A percentile compares a stretch with the other conserved stretches of the same genome.
These are phyloP conservation scores for Gymnodraco acuticeps DNA, from an alignment of 2,797 vertebrate species.

Conservation along the genomic window DNA sequence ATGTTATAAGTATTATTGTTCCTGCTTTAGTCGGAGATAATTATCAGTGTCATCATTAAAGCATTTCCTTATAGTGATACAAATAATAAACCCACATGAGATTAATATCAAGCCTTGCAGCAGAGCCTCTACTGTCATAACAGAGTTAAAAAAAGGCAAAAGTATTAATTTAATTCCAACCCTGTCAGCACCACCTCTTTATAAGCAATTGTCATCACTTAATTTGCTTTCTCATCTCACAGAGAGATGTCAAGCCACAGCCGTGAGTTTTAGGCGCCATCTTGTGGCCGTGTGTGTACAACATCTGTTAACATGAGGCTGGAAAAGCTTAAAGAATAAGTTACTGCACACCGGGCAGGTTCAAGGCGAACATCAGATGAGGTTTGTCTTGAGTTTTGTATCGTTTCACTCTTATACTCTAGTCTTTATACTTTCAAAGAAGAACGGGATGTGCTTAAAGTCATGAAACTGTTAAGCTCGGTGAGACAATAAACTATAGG, in stretches of 20 bases:
- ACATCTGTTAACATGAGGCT: constrained; percentile 6
- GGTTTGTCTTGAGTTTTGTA: background rate
- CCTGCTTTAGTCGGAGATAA: constrained; percentile 12
- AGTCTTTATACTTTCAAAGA: too few relatives aligned
- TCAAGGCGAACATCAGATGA: background rate
- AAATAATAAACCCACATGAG: constrained; percentile 19
- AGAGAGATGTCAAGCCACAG: constrained; percentile 32
- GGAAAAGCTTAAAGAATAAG: background rate
- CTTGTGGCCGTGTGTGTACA: constrained; percentile 65
- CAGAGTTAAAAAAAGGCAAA: constrained; percentile 11
- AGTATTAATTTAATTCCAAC: constrained; percentile 37
- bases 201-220: constrained; percentile 36
- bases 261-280: constrained; percentile 76
- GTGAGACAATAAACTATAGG: too few relatives aligned
- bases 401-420: background rate
- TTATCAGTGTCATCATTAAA: constrained; percentile 21
- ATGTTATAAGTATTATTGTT: background rate
- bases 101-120: constrained; percentile 7
- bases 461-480: too few relatives aligned
- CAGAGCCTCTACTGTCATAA: constrained; percentile 18
- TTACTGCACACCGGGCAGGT: constrained; percentile 8
- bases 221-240: constrained; percentile 25
- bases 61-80: constrained; percentile 5
- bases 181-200: constrained; percentile 23
- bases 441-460: too few relatives aligned